A percentile compares a stretch with the other conserved stretches of the same genome.
Conservation (phyloP, 2,113 vertebrate genomes). For the Apus apus region DNA sequence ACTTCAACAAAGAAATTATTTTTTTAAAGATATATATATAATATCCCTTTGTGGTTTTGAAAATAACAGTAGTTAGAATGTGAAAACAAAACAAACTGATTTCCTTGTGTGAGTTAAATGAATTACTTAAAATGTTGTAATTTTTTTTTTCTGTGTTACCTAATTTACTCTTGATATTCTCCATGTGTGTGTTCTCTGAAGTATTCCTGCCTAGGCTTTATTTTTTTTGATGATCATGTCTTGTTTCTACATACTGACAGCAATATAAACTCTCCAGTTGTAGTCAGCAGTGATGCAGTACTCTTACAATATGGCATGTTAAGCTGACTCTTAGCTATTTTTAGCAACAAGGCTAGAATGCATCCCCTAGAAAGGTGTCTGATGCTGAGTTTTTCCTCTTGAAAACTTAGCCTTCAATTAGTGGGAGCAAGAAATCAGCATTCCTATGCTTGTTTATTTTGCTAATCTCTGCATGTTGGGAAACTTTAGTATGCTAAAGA, state of each 20-base stretch:
- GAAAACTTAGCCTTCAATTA: slow-evolving; percentile 38
- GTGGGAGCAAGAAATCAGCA: background rate
- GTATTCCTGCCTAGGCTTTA: background rate
- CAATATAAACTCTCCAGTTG: background rate
- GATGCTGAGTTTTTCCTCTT: background rate
- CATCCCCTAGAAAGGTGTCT: slow-evolving; percentile 1
- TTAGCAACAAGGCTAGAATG: slow-evolving; percentile 5
- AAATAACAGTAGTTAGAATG: background rate
- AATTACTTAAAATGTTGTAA: background rate
- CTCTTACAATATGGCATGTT: background rate
- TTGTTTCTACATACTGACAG: background rate
- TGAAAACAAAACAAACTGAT: slow-evolving; percentile 16
- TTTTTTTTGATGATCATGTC: background rate
- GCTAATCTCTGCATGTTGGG: background rate
- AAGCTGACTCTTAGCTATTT: slow-evolving; percentile 15
- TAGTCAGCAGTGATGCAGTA: background rate
- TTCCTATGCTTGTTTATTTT: slow-evolving; percentile 17
- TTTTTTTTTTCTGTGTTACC: background rate
- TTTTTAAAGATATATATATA: background rate
- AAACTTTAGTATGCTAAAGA: background rate
- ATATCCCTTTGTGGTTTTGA: background rate
- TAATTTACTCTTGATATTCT: background rate
- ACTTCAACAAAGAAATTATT: background rate
- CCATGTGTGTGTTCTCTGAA: background rate
- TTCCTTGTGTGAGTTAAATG: background rate